Evolutionary conservation across 2,888 invertebrate genomes (phyloP).

Genomic region (Strigamia maritima): DNA sequence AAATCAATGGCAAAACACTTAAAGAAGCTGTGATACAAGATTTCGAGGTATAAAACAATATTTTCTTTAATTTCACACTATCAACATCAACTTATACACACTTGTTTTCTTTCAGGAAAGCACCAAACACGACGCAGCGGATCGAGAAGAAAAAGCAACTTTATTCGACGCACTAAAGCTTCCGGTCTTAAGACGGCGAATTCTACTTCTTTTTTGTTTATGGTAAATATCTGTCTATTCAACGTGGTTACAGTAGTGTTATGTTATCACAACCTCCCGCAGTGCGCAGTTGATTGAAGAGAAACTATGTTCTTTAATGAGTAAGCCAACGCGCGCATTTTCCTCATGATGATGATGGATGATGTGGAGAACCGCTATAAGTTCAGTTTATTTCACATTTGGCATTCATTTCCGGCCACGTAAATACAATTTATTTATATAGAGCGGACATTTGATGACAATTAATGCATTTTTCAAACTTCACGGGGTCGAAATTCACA

Average conservation of each 20-base stretch:
- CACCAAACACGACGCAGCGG: conserved; percentile 14
- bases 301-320: neutral
- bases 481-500: too few species aligned
- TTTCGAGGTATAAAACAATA: conserved; percentile 41
- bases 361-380: neutral
- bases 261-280: neutral
- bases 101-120: conserved; percentile 34
- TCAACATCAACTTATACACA: neutral
- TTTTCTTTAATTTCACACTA: neutral
- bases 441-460: neutral
- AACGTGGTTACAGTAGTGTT: neutral
- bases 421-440: neutral
- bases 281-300: neutral
- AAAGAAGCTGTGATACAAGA: conserved; percentile 42
- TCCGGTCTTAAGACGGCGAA: conserved; percentile 67
- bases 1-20: conserved; percentile 64
- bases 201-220: conserved; percentile 72
- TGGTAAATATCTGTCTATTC: conserved; percentile 59
- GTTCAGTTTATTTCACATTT: neutral
- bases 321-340: neutral
- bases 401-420: neutral
- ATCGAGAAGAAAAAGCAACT: conserved; percentile 49
- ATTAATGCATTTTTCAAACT: too few species aligned
- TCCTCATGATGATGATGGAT: conserved; percentile 12
- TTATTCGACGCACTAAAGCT: conserved; percentile 58